phyloP scores from a whole-genome alignment of 2,888 invertebrate genomes.

The Strigamia crassipes region DNA sequence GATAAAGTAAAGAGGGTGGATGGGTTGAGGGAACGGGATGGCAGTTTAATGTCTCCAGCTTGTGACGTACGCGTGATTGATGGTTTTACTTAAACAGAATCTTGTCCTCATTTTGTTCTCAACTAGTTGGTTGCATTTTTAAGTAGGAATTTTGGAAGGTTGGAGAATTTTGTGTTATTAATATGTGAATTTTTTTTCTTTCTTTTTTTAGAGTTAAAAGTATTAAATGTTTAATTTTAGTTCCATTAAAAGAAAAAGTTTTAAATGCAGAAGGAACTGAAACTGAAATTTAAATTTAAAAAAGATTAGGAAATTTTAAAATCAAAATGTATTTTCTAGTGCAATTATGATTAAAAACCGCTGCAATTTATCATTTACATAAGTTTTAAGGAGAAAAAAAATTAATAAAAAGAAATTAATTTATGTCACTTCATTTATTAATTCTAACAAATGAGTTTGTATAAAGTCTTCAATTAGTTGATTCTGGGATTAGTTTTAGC shows the following conservation, averaged over 20 bases:
- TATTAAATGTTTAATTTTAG: background rate
- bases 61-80: slow-evolving; percentile 23
- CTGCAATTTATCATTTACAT: too few species aligned
- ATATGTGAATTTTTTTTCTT: too few species aligned
- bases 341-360: too few species aligned
- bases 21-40: background rate
- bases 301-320: background rate
- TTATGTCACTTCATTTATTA: background rate
- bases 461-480: slow-evolving; percentile 10
- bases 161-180: background rate
- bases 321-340: background rate
- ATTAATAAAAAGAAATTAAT: background rate
- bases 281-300: background rate
- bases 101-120: slow-evolving; percentile 31
- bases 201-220: too few species aligned
- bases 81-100: slow-evolving; percentile 33
- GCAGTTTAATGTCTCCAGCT: slow-evolving; percentile 27
- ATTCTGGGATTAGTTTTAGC: slow-evolving; percentile 6
- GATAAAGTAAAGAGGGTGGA: slow-evolving; percentile 28
- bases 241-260: background rate
- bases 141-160: background rate
- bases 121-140: slow-evolving; percentile 15
- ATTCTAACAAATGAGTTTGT: background rate
- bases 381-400: background rate
- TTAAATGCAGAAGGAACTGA: background rate